Conservation (phyloP, 2,797 vertebrate species). For the Calcarius lapponicus region DNA sequence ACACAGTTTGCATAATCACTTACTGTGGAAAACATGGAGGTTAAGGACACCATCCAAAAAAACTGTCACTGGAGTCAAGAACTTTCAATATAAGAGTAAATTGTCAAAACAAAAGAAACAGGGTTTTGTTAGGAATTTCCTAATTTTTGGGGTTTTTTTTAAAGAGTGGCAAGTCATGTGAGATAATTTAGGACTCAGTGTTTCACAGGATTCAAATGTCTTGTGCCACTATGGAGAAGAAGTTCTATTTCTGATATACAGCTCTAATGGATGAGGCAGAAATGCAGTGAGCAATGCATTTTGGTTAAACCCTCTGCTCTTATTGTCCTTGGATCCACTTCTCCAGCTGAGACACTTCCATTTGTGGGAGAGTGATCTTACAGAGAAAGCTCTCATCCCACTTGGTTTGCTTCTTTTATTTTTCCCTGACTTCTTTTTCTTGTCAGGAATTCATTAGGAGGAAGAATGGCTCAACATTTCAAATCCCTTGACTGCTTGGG, state of each 20-base stretch:
- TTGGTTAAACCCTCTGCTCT: neutral
- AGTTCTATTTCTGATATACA: neutral
- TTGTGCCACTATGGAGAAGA: neutral
- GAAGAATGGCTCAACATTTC: neutral
- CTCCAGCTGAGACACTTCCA: neutral
- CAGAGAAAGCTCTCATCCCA: neutral
- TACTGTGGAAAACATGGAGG: slow-evolving; percentile 37
- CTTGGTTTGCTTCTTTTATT: neutral
- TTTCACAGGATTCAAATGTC: neutral
- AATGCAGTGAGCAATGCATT: neutral
- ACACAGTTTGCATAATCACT: slow-evolving; percentile 49
- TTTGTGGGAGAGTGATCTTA: neutral
- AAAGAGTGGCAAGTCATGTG: neutral
- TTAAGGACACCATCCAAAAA: slow-evolving; percentile 38
- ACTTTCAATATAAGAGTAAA: slow-evolving; percentile 37
- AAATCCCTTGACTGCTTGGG: neutral
- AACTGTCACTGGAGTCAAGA: slow-evolving; percentile 7
- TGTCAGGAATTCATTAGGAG: neutral
- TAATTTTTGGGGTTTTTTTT: neutral
- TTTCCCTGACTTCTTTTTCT: neutral
- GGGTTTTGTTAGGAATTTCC: neutral
- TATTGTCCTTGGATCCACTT: neutral
- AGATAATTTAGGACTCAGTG: neutral
- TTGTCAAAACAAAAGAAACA: slow-evolving; percentile 23
- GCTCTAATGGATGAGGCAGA: neutral